Evolutionary conservation across 2,113 vertebrate species (phyloP).

Genomic region (Laterallus jamaicensis): DNA sequence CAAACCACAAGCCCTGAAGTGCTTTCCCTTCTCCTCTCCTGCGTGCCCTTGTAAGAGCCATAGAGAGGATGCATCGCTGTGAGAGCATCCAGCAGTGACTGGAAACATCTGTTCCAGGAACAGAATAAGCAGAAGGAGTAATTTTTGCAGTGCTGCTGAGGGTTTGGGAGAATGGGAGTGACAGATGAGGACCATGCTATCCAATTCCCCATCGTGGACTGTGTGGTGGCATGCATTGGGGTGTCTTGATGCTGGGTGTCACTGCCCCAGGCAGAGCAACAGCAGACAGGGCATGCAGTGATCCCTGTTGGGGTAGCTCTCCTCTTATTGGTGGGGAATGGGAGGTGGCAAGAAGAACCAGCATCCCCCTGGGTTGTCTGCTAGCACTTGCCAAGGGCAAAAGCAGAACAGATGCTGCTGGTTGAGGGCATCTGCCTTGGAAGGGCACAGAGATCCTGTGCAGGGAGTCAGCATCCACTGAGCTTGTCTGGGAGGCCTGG

Average conservation of each 20-base stretch:
- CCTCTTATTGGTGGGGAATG: neutral
- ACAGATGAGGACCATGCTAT: neutral
- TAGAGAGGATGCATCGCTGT: neutral
- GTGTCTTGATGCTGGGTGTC: neutral
- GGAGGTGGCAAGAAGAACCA: neutral
- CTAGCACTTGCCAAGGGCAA: neutral
- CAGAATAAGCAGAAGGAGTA: neutral
- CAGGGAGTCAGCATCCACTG: neutral
- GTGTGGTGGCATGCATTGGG: neutral
- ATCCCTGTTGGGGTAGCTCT: neutral
- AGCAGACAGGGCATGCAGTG: neutral
- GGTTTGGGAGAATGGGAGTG: neutral
- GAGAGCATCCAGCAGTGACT: neutral
- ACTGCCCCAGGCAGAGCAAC: neutral
- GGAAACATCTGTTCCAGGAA: neutral
- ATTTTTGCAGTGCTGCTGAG: neutral
- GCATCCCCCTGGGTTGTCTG: rapidly evolving
- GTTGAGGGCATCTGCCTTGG: neutral
- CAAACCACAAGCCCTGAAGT: neutral
- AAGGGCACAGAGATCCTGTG: neutral
- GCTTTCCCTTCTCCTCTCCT: neutral
- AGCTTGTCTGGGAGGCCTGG: neutral
- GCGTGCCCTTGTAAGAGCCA: neutral
- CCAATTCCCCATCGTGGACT: neutral
- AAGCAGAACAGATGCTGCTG: neutral